Evolutionary conservation across 2,797 vertebrate species (phyloP).

Genomic region (Sparidentex hasta): DNA sequence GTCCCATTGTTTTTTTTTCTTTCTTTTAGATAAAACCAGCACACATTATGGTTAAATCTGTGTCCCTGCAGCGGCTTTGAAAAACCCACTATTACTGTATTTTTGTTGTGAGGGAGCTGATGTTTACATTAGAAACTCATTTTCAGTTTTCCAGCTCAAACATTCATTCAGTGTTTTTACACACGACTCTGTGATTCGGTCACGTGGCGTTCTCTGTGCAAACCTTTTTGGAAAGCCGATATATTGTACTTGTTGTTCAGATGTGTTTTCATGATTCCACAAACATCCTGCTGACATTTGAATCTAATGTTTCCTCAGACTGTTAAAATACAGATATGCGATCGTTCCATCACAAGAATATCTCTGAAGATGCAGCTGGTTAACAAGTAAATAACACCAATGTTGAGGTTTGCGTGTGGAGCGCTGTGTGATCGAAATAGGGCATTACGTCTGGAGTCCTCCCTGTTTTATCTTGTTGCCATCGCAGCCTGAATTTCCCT

Average conservation of each 20-base stretch:
- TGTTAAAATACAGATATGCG: too few relatives aligned
- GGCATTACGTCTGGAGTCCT: background rate
- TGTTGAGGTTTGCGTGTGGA: background rate
- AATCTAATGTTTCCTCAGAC: background rate
- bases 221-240: background rate
- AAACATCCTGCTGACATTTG: background rate
- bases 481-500: background rate
- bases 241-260: background rate
- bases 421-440: background rate
- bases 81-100: slow-evolving; percentile 3
- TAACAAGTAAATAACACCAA: background rate
- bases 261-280: background rate
- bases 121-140: background rate
- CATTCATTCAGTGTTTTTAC: background rate
- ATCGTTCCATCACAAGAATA: background rate
- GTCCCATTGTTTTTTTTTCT: background rate
- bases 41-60: background rate
- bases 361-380: background rate
- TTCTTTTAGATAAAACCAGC: background rate
- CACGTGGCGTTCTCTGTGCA: background rate
- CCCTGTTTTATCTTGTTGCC: background rate
- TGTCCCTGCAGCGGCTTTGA: background rate
- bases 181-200: too few relatives aligned
- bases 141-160: background rate
- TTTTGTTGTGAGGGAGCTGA: slow-evolving; percentile 10